A percentile compares a stretch with the other conserved stretches of the same genome.
Conservation (phyloP, 2,888 invertebrate species). For the Synergus japonicus region DNA sequence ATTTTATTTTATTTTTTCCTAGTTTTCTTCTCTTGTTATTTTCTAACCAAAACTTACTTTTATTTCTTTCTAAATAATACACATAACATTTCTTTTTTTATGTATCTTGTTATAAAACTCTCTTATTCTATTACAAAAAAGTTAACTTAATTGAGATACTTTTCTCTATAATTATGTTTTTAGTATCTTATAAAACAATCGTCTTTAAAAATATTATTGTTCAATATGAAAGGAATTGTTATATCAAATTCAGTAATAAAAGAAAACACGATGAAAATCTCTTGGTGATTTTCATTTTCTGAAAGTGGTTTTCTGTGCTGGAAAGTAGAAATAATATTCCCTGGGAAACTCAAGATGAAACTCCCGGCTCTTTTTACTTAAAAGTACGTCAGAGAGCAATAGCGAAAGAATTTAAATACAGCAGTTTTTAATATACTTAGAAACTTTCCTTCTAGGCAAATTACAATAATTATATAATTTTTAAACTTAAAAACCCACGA, state of each 20-base stretch:
- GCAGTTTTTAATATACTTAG: slow-evolving; percentile 33
- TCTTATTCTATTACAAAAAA: background rate
- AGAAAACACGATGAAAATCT: slow-evolving; percentile 29
- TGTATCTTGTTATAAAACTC: background rate
- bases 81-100: background rate
- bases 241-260: slow-evolving; percentile 30
- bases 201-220: background rate
- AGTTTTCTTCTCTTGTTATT: background rate
- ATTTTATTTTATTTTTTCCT: background rate
- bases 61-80: background rate
- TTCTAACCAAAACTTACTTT: slow-evolving; percentile 13
- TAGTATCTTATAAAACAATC: background rate
- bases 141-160: background rate
- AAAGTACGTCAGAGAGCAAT: slow-evolving; percentile 41
- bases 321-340: slow-evolving; percentile 41
- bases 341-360: slow-evolving; percentile 37
- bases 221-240: slow-evolving; percentile 7
- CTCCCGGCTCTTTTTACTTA: slow-evolving; percentile 29
- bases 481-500: slow-evolving; percentile 13
- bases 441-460: slow-evolving; percentile 21
- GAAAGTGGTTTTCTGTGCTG: slow-evolving; percentile 30
- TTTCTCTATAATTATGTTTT: background rate
- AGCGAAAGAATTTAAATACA: slow-evolving; percentile 28
- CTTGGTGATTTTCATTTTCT: slow-evolving; percentile 36
- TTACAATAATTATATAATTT: slow-evolving; percentile 27